Base-by-base conservation (phyloP, 2,113 vertebrate species). In the Asarcornis scutulata region DNA sequence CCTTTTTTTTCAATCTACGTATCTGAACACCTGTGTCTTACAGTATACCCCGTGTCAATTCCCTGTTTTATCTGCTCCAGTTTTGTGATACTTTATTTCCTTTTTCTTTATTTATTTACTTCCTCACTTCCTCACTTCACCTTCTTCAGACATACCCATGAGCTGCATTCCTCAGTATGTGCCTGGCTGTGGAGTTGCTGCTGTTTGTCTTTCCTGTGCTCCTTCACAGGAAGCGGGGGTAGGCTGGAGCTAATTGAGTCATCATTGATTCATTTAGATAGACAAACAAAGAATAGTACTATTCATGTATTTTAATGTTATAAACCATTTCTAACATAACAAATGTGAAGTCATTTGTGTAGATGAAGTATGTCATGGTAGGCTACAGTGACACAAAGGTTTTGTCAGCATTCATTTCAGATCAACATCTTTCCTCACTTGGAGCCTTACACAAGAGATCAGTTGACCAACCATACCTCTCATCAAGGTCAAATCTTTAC, bases 401-500 rank as follows among this genome's bases (percentile, higher is more conserved):
- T 91, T 78, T 36, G 25, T 68, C 48, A 84, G 21, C 2, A 2
- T 50, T 74, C 11, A 27, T 38, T 79, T 85, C 67, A 62, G 77
- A 64, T 48, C 73, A 77, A 31, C 27, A 3, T 18, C 14, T 36
- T 60, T 46, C 5, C 56, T 58, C 1, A 0, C n/a, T 62, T n/a
- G 16, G 14, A 66, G 17, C 17, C n/a, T 78, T 46, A 31, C 16
- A 13, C 0, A 0, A 56, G 11, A 26, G 27, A 40, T 4, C 2
- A 5, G 6, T 4, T 13, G 11, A 17, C 42, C 42, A 72, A 11
- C 46, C 1, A 0, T 38, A 52, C 6, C 2, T 56, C 32, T 63
- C 38, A 52, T 50, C 27, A 27, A 72, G 56, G 8, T 58, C 50
- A 21, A 64, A 25, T 25, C 29, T 64, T 52, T 53, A 34, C 62